Evolutionary conservation across 2,113 vertebrate genomes (phyloP).

Genomic region (Planiliza haematocheilus): DNA sequence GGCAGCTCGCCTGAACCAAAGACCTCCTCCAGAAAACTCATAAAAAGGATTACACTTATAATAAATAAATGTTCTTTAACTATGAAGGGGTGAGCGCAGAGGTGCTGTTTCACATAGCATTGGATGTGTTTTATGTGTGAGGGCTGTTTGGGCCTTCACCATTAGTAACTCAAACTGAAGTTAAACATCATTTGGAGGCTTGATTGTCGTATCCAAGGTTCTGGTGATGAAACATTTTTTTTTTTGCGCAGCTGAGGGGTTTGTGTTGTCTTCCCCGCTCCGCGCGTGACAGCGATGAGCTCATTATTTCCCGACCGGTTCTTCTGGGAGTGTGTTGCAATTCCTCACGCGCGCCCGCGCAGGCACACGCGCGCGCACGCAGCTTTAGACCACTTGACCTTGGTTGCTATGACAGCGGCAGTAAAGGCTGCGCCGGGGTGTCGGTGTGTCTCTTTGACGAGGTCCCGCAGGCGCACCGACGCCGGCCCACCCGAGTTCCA

Average conservation of each 20-base stretch:
- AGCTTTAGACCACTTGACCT: conserved; percentile 78
- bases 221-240: conserved; percentile 14
- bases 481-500: conserved; percentile 63
- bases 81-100: background rate
- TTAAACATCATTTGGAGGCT: conserved; percentile 10
- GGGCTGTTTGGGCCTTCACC: conserved; percentile 1
- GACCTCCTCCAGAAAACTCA: conserved; percentile 12
- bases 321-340: conserved; percentile 59
- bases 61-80: conserved; percentile 17
- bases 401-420: conserved; percentile 80
- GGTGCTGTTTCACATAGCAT: conserved; percentile 13
- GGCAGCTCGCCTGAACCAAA: conserved; percentile 20
- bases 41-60: conserved; percentile 41
- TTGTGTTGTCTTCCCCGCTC: conserved; percentile 43
- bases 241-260: conserved; percentile 45
- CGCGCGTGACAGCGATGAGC: conserved; percentile 64
- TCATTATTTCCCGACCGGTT: conserved; percentile 73
- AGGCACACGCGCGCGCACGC: conserved; percentile 6
- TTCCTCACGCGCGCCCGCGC: conserved; percentile 40
- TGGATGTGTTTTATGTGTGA: no score
- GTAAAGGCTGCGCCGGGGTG: conserved; percentile 67
- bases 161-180: background rate
- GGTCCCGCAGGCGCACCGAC: conserved; percentile 66
- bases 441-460: conserved; percentile 75
- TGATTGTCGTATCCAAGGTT: conserved; percentile 9